Base-by-base conservation (phyloP, 2,888 invertebrate species). In the Apoda limacodes region DNA sequence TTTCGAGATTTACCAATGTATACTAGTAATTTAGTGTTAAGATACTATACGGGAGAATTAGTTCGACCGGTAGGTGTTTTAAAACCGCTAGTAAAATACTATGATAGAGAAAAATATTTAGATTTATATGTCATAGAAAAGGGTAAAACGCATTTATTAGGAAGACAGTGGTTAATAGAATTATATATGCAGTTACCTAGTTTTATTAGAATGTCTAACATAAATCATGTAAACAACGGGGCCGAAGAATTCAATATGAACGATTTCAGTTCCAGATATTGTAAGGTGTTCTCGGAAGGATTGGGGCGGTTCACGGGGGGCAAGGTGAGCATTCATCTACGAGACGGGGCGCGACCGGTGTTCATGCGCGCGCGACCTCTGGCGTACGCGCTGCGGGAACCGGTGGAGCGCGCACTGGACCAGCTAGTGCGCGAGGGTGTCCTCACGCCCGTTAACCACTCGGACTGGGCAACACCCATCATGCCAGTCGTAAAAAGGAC, bases 381-480 rank as follows among this genome's bases (percentile, higher is more conserved):
- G 17, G 17, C 17, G 5, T 17, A 17, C 17, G 17, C 17, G 17
- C 17, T 17, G 17, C 17, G 17, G 5, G 17, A 17, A 7, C 17
- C 5, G 7, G 17, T 17, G 17, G 17, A 17, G 17, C 17, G 17
- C 17, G 44, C 36, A 13, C 40, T 39, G n/a, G 37, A 39, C 6
- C 29, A 22, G 28, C 19, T 42, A 30, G 34, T 35, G 27, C 22
- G 19, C 3, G 45, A 47, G 15, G 47, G 42, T 25, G 20, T 48
- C 14, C 25, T 46, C 29, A 37, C 43, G 1, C 48, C 48, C 2
- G 47, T 52, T n/a, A 28, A 30, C 1, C 26, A 32, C 5, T 47
- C 48, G 0, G 47, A 48, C 21, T 46, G 50, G 49, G 49, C 45
- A 4, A 49, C 46, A 2, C 46, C 46, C 0, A 48, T 48, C 6